A percentile compares a stretch with the other conserved stretches of the same genome.
Conservation (phyloP, 2,113 vertebrate species). For the Saiga tatarica region DNA sequence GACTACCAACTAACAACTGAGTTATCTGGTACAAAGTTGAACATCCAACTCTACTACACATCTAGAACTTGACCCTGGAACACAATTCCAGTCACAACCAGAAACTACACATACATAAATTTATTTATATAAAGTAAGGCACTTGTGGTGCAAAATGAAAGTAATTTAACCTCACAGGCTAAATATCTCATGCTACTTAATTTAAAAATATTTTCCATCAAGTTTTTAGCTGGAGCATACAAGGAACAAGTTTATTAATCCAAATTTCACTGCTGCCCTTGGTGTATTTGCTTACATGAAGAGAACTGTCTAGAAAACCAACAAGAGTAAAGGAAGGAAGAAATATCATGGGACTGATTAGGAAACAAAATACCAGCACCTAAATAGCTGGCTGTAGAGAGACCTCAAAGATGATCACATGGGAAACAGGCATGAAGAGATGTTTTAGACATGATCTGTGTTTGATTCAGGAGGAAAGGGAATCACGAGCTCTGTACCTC, state of each 20-base stretch:
- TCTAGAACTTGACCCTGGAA: constrained; percentile 1
- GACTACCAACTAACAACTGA: neutral
- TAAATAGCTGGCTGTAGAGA: neutral
- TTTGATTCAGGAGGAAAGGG: neutral
- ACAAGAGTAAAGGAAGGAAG: neutral
- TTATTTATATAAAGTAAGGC: neutral
- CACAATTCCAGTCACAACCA: neutral
- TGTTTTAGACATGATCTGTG: neutral
- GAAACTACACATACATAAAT: neutral
- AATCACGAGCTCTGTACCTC: constrained; percentile 83
- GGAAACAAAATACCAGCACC: neutral
- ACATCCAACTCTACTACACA: neutral
- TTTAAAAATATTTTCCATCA: neutral
- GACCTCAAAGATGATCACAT: neutral
- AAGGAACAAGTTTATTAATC: constrained; percentile 26
- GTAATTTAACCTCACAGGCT: neutral
- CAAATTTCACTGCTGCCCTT: constrained; percentile 14
- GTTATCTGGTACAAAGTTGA: neutral
- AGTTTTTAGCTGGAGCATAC: constrained; percentile 14
- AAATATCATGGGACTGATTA: neutral
- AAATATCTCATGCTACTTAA: constrained; percentile 22
- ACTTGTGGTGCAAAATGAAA: neutral
- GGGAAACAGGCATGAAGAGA: neutral
- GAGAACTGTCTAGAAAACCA: constrained; percentile 31
- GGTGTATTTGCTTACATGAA: neutral